These are phyloP conservation scores for Apamea epomidion DNA, from an alignment of 2,888 invertebrate genomes.

Conservation along the genomic window DNA sequence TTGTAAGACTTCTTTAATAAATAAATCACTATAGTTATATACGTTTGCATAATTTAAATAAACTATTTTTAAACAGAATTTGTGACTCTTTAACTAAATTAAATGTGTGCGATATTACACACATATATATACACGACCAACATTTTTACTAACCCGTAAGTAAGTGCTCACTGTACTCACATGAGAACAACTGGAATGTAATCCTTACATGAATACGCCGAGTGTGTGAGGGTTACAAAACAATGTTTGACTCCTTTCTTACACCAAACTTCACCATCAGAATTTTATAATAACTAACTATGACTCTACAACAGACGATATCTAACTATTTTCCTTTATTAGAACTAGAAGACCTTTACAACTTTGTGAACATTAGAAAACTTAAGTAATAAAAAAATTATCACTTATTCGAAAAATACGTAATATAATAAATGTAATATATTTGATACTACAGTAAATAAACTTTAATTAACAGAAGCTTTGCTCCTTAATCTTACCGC, in stretches of 20 bases:
- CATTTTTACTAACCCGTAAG: slow-evolving; percentile 17
- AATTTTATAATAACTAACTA: slow-evolving; percentile 58
- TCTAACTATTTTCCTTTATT: slow-evolving; percentile 41
- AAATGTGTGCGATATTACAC: slow-evolving; percentile 46
- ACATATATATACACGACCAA: slow-evolving; percentile 21
- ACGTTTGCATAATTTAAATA: slow-evolving; percentile 40
- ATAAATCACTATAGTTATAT: slow-evolving; percentile 52
- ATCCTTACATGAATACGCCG: slow-evolving; percentile 15
- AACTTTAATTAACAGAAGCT: slow-evolving; percentile 80
- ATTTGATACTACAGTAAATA: slow-evolving; percentile 71
- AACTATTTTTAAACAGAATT: slow-evolving; percentile 35
- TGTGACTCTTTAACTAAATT: slow-evolving; percentile 31
- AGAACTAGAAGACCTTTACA: slow-evolving; percentile 46
- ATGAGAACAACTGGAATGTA: background rate
- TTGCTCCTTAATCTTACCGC: slow-evolving; percentile 78
- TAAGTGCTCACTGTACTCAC: slow-evolving; percentile 9
- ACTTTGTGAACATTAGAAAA: slow-evolving; percentile 29
- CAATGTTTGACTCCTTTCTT: slow-evolving; percentile 15
- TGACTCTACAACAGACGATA: slow-evolving; percentile 47
- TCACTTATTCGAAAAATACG: slow-evolving; percentile 52
- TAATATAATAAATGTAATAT: slow-evolving; percentile 54
- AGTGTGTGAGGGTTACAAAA: background rate
- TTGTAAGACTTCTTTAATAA: slow-evolving; percentile 57
- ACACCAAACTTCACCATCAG: slow-evolving; percentile 35
- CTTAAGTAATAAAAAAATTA: slow-evolving; percentile 25